Evolutionary conservation across 2,888 invertebrate species (phyloP).

Genomic region (Cryptocheilus praepositus): DNA sequence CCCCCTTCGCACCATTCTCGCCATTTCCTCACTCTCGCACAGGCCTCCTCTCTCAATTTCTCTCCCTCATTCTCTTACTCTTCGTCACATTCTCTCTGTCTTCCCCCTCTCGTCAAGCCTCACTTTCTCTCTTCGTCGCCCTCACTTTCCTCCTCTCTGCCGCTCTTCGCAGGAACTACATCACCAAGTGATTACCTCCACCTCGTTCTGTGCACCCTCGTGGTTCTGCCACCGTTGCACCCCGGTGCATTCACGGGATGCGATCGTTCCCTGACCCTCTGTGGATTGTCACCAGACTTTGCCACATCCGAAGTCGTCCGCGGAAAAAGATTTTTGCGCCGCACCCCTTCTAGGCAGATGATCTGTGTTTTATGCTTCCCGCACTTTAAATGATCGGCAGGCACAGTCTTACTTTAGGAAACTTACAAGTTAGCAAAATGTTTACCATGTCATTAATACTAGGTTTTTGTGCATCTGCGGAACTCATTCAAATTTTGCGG

Average conservation of each 20-base stretch:
- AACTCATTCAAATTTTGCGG: no score
- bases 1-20: background rate
- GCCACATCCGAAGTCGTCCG: constrained; percentile 16
- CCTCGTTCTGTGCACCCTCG: constrained; percentile 50
- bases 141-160: constrained; percentile 31
- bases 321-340: constrained; percentile 25
- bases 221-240: constrained; percentile 17
- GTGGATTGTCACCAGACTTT: constrained; percentile 33
- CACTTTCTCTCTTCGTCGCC: background rate
- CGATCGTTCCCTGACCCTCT: constrained; percentile 32
- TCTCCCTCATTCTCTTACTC: constrained; percentile 19
- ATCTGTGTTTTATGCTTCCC: background rate
- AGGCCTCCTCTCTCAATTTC: background rate
- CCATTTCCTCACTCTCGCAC: constrained; percentile 13
- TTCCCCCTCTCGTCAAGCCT: constrained; percentile 36
- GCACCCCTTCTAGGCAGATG: background rate
- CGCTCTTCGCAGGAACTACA: constrained; percentile 64
- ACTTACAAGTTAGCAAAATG: no score
- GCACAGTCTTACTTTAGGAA: background rate
- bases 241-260: constrained; percentile 20
- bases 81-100: constrained; percentile 34
- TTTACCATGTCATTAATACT: no score
- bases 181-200: constrained; percentile 72
- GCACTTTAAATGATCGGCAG: background rate
- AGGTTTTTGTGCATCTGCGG: no score